Evolutionary conservation across 2,797 vertebrate genomes (phyloP), one percentile per base, ranked within the genome.

Genomic region (Cossypha heuglini): DNA sequence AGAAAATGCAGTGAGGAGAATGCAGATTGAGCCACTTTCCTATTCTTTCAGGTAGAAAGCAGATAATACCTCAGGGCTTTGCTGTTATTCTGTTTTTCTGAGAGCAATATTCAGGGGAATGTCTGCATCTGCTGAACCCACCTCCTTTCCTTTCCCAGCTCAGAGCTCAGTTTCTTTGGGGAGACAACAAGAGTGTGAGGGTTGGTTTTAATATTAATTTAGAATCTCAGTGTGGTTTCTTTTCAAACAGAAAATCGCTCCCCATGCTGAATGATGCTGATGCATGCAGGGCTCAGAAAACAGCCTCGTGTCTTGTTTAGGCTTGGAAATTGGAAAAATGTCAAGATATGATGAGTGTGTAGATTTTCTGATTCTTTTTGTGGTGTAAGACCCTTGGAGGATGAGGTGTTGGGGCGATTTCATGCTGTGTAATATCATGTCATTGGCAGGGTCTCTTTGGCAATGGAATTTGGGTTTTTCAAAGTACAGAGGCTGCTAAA

Each of bases 381-480:
- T 46, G 25, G 16, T 78, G 71, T 84, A 48, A 88, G 22, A 75
- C 48, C 57, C 58, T 54, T 28, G 63, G 79, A 91, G 91, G 83
- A 96, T 94, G 76, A 95, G 93, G 85, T 40, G 62, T 33, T 1
- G 10, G 67, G 66, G 58, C 6, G 93, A 93, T 94, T 95, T 96
- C 96, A 93, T 73, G 73, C 96, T 94, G 85, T 57, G 92, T 52
- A 59, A 93, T 73, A 77, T 62, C 67, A 43, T 72, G 51, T 58
- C 87, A 7, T 12, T 49, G 82, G 26, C 64, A 86, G 87, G 81
- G 90, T 64, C 58, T 82, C 91, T 94, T 64, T 43, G 48, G 71
- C 95, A 62, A 95, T 42, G 77, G 81, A 93, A 94, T 80, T 79
- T 20, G 35, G 87, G 66, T 74, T 93, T 95, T 86, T 74, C 21